Base-by-base conservation (phyloP, 1,140 invertebrate genomes). In the Zaprionus capensis region DNA sequence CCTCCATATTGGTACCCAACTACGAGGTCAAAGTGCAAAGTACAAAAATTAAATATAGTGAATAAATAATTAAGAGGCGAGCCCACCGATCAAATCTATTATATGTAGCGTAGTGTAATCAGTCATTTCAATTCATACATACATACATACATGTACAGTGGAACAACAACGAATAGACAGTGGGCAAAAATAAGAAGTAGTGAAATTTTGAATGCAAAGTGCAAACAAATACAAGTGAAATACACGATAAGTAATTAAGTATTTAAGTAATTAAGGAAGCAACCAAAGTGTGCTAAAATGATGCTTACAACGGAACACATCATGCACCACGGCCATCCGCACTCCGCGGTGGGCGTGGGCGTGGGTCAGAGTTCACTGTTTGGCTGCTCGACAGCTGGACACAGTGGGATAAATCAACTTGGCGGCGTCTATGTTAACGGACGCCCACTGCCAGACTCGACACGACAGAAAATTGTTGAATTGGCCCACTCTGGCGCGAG, bases 341-440 rank as follows among this genome's bases (percentile, higher is more conserved):
- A 92, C 68, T 91, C 92, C 14, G 81, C 91, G 4, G 93, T 94
- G 75, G 93, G 94, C 65, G 61, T 76, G 26, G 69, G 73, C 14
- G 93, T 94, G 76, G 93, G 94, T 64, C 94, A 94, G 83, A 94
- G 95, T 81, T 94, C 94, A 76, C 94, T 96, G 76, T 96, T 96
- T 93, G 96, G 96, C 65, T 96, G 96, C 92, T 96, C 96, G 34
- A 95, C 96, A 69, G 95, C 96, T 22, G 98, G 98, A 77, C 98
- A 99, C 94, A 98, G 97, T 93, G 98, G 98, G 71, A 97, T 99
- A 91, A 99, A 99, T 94, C 99, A 99, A 94, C 95, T 99, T 75
- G 99, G 99, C 67, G 99, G 99, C 46, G 98, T 99, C 62, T 99
- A 99, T 94, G 98, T 99, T 72, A 99, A 99, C 93, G 99, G 99